Conservation (phyloP, 2,113 vertebrate genomes). For the Syrrhaptes paradoxus region DNA sequence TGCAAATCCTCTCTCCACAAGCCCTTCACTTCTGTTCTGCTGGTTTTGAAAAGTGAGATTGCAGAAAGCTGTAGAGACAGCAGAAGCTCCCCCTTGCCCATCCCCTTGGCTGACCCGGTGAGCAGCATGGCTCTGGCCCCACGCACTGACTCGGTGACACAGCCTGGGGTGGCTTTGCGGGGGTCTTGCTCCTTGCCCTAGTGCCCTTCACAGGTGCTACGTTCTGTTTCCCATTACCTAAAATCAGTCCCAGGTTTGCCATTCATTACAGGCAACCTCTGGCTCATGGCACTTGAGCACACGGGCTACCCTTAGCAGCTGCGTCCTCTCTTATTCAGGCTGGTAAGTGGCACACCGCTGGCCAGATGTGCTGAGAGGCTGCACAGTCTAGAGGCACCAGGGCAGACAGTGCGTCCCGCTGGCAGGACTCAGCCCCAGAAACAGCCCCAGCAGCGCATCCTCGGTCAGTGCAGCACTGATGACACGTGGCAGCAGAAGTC, state of each 20-base stretch:
- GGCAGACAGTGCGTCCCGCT: background rate
- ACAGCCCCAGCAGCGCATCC: background rate
- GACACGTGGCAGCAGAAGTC: background rate
- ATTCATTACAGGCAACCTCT: background rate
- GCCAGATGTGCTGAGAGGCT: background rate
- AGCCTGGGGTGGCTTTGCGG: fast-evolving
- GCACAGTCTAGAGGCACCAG: background rate
- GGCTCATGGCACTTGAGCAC: background rate
- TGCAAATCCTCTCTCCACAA: background rate
- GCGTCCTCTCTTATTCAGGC: background rate
- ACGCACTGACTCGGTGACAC: fast-evolving
- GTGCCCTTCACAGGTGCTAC: background rate
- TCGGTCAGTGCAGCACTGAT: fast-evolving
- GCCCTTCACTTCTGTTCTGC: background rate
- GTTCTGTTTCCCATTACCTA: background rate
- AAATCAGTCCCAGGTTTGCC: background rate
- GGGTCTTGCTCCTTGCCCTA: background rate
- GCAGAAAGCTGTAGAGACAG: background rate
- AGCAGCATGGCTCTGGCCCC: background rate
- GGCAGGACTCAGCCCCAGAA: background rate
- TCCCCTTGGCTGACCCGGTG: background rate
- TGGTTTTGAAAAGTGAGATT: background rate
- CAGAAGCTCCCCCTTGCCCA: fast-evolving
- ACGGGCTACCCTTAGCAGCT: background rate
- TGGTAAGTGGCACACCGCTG: background rate